A percentile compares a stretch with the other conserved stretches of the same genome.
phyloP scores from a whole-genome alignment of 2,797 vertebrate species.

The Amphiprion clarkii region DNA sequence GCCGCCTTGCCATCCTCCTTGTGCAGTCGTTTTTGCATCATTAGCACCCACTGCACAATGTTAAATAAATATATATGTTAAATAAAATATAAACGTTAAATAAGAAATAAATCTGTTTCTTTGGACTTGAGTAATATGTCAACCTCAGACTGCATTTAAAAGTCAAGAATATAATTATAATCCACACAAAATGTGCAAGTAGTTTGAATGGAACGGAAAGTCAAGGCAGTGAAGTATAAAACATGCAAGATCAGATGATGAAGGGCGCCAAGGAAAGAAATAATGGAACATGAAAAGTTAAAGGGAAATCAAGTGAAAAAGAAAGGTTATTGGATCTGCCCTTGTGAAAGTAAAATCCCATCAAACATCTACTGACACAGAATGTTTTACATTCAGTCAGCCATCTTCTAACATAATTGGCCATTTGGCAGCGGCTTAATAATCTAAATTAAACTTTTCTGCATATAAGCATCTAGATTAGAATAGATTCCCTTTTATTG shows the following conservation, averaged over 20 bases:
- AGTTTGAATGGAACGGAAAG: conserved; percentile 26
- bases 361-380: conserved; percentile 10
- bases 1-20: not conserved
- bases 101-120: not conserved
- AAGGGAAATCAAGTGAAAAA: conserved; percentile 13
- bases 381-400: conserved; percentile 13
- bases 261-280: conserved; percentile 9
- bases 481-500: not conserved
- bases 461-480: not conserved
- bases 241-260: conserved; percentile 18
- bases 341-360: not conserved
- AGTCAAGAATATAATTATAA: conserved; percentile 27
- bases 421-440: conserved; percentile 1
- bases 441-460: conserved; percentile 1
- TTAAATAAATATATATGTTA: not conserved
- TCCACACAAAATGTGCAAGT: not conserved
- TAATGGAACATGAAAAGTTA: conserved; percentile 16
- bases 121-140: not conserved
- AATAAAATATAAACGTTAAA: not conserved
- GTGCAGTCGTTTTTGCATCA: not conserved
- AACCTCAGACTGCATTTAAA: conserved; percentile 27
- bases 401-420: not conserved
- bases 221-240: conserved; percentile 27
- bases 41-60: not conserved
- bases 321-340: conserved; percentile 1